Evolutionary conservation across 2,797 vertebrate genomes (phyloP).

Genomic region (Parambassis ranga): DNA sequence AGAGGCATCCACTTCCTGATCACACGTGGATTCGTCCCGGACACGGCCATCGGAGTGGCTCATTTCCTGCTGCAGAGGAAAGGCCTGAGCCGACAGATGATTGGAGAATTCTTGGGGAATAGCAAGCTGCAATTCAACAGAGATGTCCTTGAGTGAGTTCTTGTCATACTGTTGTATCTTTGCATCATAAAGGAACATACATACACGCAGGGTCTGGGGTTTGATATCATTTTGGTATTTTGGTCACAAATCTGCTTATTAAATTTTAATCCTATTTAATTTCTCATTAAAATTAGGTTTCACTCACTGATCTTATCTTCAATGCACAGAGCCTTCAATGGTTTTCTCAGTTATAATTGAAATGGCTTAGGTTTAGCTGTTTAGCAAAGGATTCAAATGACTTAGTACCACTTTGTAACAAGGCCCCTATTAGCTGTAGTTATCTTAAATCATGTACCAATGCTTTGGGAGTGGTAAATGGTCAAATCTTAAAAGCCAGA

Average conservation of each 20-base stretch:
- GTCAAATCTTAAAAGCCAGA: no score
- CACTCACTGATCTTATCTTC: background rate
- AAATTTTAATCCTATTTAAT: background rate
- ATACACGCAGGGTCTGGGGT: background rate
- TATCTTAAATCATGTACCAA: no score
- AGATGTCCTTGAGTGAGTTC: slow-evolving; percentile 87
- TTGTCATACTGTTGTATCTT: background rate
- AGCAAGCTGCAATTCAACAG: slow-evolving; percentile 99
- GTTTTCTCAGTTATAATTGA: background rate
- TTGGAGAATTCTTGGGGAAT: slow-evolving; percentile 97
- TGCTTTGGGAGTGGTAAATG: no score
- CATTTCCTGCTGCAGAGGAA: slow-evolving; percentile 98
- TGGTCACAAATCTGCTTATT: background rate
- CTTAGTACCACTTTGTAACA: background rate
- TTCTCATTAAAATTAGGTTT: background rate
- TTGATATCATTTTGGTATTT: background rate
- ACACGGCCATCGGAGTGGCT: slow-evolving; percentile 97
- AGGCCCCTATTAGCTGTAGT: no score
- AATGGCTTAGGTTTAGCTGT: background rate
- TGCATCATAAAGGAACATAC: background rate
- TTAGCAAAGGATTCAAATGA: background rate
- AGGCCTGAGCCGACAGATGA: slow-evolving; percentile 98
- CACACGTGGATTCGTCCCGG: slow-evolving; percentile 95
- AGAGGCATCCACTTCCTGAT: slow-evolving; percentile 98
- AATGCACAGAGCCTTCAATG: background rate